Conservation (phyloP, 1,140 invertebrate genomes). For the Camponotus floridanus region DNA sequence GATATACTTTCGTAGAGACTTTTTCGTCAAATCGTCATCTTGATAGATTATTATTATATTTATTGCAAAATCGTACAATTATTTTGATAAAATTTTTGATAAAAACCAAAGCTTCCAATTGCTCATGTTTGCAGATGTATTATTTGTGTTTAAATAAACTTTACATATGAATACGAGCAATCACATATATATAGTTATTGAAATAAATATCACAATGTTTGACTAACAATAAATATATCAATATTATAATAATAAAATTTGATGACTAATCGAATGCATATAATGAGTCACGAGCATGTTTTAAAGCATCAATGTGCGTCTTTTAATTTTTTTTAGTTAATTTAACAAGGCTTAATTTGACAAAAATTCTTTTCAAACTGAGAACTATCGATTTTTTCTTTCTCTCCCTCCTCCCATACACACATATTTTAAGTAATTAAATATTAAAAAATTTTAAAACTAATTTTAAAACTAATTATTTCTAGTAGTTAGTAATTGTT, state of each 20-base stretch:
- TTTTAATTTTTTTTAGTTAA: neutral
- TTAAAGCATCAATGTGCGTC: neutral
- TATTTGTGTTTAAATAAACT: slow-evolving; percentile 11
- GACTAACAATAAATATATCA: slow-evolving; percentile 4
- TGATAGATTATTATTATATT: neutral
- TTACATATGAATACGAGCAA: neutral
- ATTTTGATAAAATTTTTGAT: neutral
- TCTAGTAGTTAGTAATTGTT: neutral
- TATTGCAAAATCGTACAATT: neutral
- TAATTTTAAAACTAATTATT: neutral
- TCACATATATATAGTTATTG: neutral
- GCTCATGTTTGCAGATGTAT: neutral
- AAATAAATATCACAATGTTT: slow-evolving; percentile 37
- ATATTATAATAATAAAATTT: slow-evolving; percentile 50
- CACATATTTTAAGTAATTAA: neutral
- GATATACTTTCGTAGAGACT: neutral
- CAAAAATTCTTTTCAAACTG: neutral
- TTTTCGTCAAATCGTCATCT: neutral
- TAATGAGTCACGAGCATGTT: neutral
- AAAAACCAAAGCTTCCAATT: neutral
- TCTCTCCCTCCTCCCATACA: neutral
- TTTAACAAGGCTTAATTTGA: neutral
- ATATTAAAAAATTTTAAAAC: slow-evolving; percentile 1
- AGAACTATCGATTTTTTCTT: neutral
- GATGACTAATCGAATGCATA: slow-evolving; percentile 11